Base-by-base conservation (phyloP, 2,797 vertebrate species). In the Corythornis leucogaster region DNA sequence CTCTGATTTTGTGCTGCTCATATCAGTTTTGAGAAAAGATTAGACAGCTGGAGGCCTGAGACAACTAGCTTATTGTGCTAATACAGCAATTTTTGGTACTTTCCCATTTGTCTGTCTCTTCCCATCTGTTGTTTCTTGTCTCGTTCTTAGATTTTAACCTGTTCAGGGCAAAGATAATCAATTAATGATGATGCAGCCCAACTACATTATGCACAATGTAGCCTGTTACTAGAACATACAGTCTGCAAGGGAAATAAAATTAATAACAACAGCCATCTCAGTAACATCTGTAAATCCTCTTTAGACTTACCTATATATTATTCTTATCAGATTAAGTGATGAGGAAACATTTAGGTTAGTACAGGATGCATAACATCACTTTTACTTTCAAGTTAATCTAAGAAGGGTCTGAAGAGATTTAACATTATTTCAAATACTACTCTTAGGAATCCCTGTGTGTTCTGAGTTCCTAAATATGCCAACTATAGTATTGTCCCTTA, bases 51-150 rank as follows among this genome's bases (percentile, higher is more conserved):
- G 54, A 59, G 26, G 12, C 78, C 31, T 30, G 38, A 76, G 51
- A 46, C 38, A 67, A 53, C 15, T 43, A 80, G 46, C 57, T 51
- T 51, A n/a, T 51, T 8, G 1, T 33, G 69, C 61, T 51, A 43
- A 7, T 25, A 28, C 12, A 42, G 31, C 24, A 15, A 38, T 46
- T 73, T 70, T 55, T 69, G 21, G 16, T 84, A 28, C 59, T 81
- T 87, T 53, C 57, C 59, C 67, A 85, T 92, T 71, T 92, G 69
- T 69, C 55, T 74, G 9, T 67, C 45, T 71, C 50, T 90, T 57
- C 42, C 86, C 76, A 79, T 90, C 83, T 92, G 76, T 43, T 63
- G 15, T 82, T 67, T 90, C 71, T 59, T 78, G 62, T 89, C 25
- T 42, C 67, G 13, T 63, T 81, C 51, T 78, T 85, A 85, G 40